Percentiles rank a stretch among this genome's conserved stretches.
phyloP scores from a whole-genome alignment of 2,113 vertebrate genomes.

The Vombatus ursinus region DNA sequence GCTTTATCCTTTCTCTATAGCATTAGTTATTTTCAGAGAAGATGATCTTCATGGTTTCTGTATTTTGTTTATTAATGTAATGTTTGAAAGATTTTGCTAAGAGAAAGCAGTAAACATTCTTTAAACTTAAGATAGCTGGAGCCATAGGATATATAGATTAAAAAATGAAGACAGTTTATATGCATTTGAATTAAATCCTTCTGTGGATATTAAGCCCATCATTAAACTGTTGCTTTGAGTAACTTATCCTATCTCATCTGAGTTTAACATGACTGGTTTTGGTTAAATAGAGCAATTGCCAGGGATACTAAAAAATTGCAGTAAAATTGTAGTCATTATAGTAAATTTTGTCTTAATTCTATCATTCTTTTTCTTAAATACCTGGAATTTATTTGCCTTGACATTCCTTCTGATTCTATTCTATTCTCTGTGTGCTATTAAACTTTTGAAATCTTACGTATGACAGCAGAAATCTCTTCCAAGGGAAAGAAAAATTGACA shows the following conservation, averaged over 20 bases:
- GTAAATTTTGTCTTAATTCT: constrained; percentile 67
- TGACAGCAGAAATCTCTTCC: constrained; percentile 49
- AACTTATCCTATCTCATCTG: constrained; percentile 12
- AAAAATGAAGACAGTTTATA: not conserved
- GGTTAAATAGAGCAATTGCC: constrained; percentile 48
- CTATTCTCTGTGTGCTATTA: constrained; percentile 50
- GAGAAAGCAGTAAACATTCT: not conserved
- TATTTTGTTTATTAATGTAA: not conserved
- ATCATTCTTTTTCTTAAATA: constrained; percentile 47
- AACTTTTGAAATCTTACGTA: constrained; percentile 32
- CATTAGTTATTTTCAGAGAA: constrained; percentile 6
- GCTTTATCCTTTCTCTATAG: not conserved
- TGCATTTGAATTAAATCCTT: constrained; percentile 32
- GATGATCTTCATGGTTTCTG: not conserved
- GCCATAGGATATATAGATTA: not conserved
- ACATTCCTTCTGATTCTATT: constrained; percentile 46
- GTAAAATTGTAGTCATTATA: constrained; percentile 63
- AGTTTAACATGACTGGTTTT: constrained; percentile 34
- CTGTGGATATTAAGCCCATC: constrained; percentile 37
- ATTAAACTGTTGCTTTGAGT: not conserved
- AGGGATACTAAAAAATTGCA: constrained; percentile 39
- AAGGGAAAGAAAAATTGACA: constrained; percentile 50
- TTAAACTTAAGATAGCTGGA: not conserved
- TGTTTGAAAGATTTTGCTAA: not conserved
- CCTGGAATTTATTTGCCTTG: constrained; percentile 44